A percentile compares a stretch with the other conserved stretches of the same genome.
phyloP scores from a whole-genome alignment of 2,113 vertebrate genomes.

The Pogonocichla stellata region DNA sequence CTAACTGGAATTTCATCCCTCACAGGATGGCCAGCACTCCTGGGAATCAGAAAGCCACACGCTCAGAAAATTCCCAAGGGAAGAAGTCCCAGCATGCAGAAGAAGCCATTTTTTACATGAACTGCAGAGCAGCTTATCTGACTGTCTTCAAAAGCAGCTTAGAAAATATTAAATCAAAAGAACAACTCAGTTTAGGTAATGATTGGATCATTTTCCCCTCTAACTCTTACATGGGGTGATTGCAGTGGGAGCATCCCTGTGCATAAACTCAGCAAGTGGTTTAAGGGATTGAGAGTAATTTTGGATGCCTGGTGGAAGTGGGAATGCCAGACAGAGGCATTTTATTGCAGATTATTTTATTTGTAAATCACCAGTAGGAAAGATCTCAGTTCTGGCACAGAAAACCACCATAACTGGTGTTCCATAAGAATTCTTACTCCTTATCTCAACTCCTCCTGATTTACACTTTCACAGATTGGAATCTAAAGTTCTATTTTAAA shows the following conservation, averaged over 20 bases:
- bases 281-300: neutral
- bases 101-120: slow-evolving; percentile 84
- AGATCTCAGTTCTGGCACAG: neutral
- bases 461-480: neutral
- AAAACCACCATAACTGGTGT: neutral
- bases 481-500: neutral
- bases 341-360: neutral
- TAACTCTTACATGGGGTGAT: neutral
- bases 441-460: neutral
- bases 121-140: slow-evolving; percentile 89
- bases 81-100: slow-evolving; percentile 71
- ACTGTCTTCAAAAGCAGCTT: slow-evolving; percentile 87
- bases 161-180: slow-evolving; percentile 86
- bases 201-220: neutral
- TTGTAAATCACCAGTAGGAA: neutral
- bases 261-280: neutral
- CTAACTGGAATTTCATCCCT: slow-evolving; percentile 23
- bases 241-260: neutral
- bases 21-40: slow-evolving; percentile 71
- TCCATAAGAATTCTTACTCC: neutral
- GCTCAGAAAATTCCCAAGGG: slow-evolving; percentile 6
- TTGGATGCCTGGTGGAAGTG: neutral
- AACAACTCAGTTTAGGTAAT: slow-evolving; percentile 87
- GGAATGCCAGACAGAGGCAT: neutral
- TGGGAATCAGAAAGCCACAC: slow-evolving; percentile 41